Conservation (phyloP, 2,113 vertebrate species). For the Notarius quadriscutis region DNA sequence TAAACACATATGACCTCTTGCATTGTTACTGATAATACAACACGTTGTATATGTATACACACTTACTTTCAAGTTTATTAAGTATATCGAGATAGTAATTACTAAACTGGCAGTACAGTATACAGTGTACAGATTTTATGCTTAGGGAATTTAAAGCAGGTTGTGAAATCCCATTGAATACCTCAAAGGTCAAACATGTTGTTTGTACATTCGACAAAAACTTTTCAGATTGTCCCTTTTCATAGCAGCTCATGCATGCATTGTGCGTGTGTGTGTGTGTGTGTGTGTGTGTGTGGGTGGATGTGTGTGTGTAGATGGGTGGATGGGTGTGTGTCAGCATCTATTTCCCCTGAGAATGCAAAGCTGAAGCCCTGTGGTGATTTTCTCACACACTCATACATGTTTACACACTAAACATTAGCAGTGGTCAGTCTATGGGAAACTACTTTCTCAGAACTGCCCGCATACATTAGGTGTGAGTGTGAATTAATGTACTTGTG, state of each 20-base stretch:
- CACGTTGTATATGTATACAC: background rate
- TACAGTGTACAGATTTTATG: background rate
- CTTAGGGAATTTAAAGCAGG: background rate
- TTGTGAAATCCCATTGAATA: background rate
- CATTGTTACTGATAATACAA: background rate
- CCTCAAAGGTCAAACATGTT: background rate
- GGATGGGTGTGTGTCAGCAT: conserved; percentile 33
- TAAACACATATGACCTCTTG: background rate
- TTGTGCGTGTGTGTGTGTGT: background rate
- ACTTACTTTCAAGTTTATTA: background rate
- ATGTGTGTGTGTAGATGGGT: background rate
- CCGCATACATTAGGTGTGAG: conserved; percentile 55
- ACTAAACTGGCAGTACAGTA: background rate
- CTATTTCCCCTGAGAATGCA: conserved; percentile 49
- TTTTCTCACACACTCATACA: conserved; percentile 70
- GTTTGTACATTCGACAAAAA: background rate
- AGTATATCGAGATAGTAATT: background rate
- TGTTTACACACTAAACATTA: conserved; percentile 75
- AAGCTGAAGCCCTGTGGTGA: conserved; percentile 50
- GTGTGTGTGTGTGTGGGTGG: background rate
- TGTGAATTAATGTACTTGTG: conserved; percentile 50
- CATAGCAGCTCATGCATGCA: background rate
- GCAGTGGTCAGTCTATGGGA: conserved; percentile 60
- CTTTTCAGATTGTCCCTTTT: background rate
- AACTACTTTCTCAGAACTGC: conserved; percentile 63